Evolutionary conservation across 2,888 invertebrate species (phyloP), one percentile per base, ranked within the genome.

Genomic region (Cancer borealis): DNA sequence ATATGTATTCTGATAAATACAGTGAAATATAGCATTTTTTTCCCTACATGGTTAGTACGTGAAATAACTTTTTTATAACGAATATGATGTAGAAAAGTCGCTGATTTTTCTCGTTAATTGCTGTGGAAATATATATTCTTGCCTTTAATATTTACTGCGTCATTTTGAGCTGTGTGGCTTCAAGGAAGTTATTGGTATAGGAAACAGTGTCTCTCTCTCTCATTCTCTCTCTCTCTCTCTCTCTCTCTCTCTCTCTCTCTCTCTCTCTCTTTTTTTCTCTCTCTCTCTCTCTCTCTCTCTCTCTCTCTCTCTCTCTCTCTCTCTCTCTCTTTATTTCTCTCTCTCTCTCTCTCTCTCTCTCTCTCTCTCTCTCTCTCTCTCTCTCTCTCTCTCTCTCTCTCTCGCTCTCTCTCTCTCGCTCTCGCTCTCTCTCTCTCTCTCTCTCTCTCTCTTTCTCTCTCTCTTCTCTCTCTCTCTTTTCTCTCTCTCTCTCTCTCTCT

Each of bases 321-420:
- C 17, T 60, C 60, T 60, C 60, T 60, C 60, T 60, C 60, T 60
- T 21, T 60, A 14, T 60, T 21, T 60, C 60, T 60, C 60, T 60
- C 60, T 60, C 60, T 60, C 60, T 60, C 60, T 60, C 60, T 60
- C 60, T 60, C 60, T 60, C 60, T 60, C 60, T 60, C 60, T 60
- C 60, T 60, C 60, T 60, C 60, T 60, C 60, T 60, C n/a, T n/a
- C n/a, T n/a, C n/a, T n/a, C n/a, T n/a, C n/a, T n/a, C n/a, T n/a
- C n/a, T n/a, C n/a, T n/a, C n/a, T n/a, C n/a, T n/a, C n/a, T n/a
- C n/a, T n/a, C n/a, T n/a, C n/a, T n/a, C n/a, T n/a, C n/a, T n/a
- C n/a, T n/a, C n/a, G n/a, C n/a, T n/a, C n/a, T n/a, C n/a, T n/a
- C n/a, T n/a, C n/a, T n/a, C n/a, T n/a, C n/a, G n/a, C n/a, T n/a